These are phyloP conservation scores for Drosophila ohnishii DNA, from an alignment of 1,140 invertebrate species.

Conservation along the genomic window DNA sequence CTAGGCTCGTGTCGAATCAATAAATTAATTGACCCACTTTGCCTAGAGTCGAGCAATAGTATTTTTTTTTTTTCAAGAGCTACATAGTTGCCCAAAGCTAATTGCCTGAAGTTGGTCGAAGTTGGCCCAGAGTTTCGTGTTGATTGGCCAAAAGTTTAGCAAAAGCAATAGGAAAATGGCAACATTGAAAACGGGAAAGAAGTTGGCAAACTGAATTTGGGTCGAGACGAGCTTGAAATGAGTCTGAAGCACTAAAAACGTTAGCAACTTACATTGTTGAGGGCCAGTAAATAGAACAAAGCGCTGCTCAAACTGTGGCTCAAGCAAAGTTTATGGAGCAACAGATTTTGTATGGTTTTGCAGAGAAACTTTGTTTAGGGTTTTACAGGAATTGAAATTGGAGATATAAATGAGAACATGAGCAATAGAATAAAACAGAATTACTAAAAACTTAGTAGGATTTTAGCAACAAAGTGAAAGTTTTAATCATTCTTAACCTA, in stretches of 20 bases:
- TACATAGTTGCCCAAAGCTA: slow-evolving; percentile 29
- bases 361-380: neutral
- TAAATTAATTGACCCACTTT: slow-evolving; percentile 60
- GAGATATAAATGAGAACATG: neutral
- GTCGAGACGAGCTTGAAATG: slow-evolving; percentile 25
- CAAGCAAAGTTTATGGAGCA: slow-evolving; percentile 1
- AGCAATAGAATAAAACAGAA: neutral
- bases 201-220: slow-evolving; percentile 25
- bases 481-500: neutral
- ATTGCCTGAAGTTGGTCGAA: slow-evolving; percentile 36
- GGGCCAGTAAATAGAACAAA: slow-evolving; percentile 38
- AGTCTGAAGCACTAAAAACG: slow-evolving; percentile 23
- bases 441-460: no score
- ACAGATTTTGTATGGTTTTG: slow-evolving; percentile 8
- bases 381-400: neutral
- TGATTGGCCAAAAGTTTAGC: slow-evolving; percentile 27
- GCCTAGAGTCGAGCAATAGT: slow-evolving; percentile 17
- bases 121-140: slow-evolving; percentile 34
- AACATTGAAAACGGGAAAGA: slow-evolving; percentile 18
- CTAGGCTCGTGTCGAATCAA: slow-evolving; percentile 36
- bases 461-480: no score
- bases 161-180: neutral
- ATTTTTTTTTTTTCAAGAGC: slow-evolving; percentile 6
- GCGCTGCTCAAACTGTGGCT: slow-evolving; percentile 36
- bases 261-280: slow-evolving; percentile 35